Conservation (phyloP, 1,140 invertebrate species). For the Holotrichia oblita region DNA sequence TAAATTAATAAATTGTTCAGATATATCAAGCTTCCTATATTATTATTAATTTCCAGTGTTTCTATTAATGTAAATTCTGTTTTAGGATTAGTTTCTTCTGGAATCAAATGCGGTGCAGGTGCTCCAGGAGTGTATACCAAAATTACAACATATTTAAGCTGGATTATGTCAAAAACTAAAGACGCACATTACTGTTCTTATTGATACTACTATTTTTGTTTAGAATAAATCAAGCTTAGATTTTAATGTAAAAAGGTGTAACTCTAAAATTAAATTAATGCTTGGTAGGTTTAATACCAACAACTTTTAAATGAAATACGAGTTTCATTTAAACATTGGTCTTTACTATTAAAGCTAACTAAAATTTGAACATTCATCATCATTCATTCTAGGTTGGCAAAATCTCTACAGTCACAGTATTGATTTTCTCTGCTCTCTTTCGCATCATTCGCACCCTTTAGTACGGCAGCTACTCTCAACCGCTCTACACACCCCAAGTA, state of each 20-base stretch:
- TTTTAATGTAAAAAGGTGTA: too few relatives aligned
- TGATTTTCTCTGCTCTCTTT: not conserved
- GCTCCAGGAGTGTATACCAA: not conserved
- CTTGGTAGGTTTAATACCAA: not conserved
- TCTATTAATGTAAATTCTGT: too few relatives aligned
- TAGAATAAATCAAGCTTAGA: too few relatives aligned
- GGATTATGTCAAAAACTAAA: not conserved
- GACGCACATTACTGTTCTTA: conserved; percentile 2
- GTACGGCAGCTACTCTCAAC: not conserved
- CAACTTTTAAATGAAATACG: not conserved
- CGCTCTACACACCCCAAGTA: not conserved
- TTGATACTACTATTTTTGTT: not conserved
- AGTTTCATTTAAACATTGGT: not conserved
- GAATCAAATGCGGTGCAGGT: not conserved
- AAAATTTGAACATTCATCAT: too few relatives aligned
- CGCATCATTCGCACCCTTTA: not conserved
- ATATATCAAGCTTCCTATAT: not conserved
- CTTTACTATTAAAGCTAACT: not conserved
- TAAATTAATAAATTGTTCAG: not conserved
- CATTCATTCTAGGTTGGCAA: not conserved
- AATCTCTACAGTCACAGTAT: not conserved
- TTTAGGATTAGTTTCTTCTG: conserved; percentile 3
- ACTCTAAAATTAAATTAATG: not conserved
- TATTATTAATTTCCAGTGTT: too few relatives aligned
- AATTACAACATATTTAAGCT: not conserved